Evolutionary conservation across 2,113 vertebrate genomes (phyloP).

Genomic region (Entomyzon cyanotis): DNA sequence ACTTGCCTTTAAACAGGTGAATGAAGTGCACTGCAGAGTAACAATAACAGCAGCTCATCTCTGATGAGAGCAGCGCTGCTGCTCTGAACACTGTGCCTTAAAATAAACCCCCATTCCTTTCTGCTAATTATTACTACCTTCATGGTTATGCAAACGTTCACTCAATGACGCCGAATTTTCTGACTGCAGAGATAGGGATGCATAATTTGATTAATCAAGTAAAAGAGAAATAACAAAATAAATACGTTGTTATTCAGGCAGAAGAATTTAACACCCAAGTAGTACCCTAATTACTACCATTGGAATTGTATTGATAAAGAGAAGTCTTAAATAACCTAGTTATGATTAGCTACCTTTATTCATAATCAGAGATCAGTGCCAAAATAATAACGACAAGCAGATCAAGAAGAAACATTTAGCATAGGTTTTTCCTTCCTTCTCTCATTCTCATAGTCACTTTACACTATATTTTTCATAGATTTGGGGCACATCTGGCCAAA

Average conservation of each 20-base stretch:
- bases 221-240: background rate
- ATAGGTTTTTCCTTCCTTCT: background rate
- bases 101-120: background rate
- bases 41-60: background rate
- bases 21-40: background rate
- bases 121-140: background rate
- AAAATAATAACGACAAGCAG: background rate
- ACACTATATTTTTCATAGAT: background rate
- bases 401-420: background rate
- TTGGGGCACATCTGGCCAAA: background rate
- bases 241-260: background rate
- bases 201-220: background rate
- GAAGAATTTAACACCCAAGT: background rate
- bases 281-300: background rate
- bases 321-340: background rate
- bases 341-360: background rate
- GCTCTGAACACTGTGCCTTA: background rate
- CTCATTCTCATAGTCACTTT: background rate
- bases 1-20: background rate
- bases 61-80: background rate
- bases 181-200: background rate
- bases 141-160: background rate
- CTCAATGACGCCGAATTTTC: background rate
- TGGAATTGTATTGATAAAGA: background rate
- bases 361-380: background rate